Evolutionary conservation across 1,140 invertebrate genomes (phyloP).

Genomic region (Lucilia sericata): DNA sequence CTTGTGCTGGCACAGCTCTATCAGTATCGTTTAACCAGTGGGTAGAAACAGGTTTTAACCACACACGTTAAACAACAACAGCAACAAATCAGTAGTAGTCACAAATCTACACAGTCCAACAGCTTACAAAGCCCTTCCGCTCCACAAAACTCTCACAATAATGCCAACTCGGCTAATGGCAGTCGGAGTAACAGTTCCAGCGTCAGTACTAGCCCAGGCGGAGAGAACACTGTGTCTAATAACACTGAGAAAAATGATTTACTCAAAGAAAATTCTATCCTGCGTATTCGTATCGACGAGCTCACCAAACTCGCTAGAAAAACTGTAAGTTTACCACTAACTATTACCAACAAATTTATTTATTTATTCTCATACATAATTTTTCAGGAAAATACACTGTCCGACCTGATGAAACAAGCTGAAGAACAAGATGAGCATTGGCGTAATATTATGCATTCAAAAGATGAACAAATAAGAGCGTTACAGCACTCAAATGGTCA

Average conservation of each 20-base stretch:
- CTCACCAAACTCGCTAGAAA: conserved; percentile 82
- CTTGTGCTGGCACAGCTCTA: conserved; percentile 56
- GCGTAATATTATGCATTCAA: conserved; percentile 62
- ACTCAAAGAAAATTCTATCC: conserved; percentile 71
- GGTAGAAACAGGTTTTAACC: conserved; percentile 63
- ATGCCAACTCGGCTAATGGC: conserved; percentile 46
- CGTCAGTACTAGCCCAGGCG: conserved; percentile 36
- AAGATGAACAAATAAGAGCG: conserved; percentile 61
- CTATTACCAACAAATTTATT: neutral
- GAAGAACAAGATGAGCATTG: conserved; percentile 65
- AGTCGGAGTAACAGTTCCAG: conserved; percentile 54
- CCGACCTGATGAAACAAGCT: conserved; percentile 61
- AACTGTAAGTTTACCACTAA: conserved; percentile 71
- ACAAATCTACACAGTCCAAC: conserved; percentile 67
- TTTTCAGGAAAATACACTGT: conserved; percentile 61
- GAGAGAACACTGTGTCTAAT: neutral
- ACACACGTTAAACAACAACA: conserved; percentile 58
- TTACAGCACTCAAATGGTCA: conserved; percentile 66
- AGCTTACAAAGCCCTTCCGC: conserved; percentile 54
- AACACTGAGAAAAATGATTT: conserved; percentile 57
- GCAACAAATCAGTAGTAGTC: conserved; percentile 57
- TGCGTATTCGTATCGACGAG: conserved; percentile 76
- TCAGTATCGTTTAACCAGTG: conserved; percentile 64
- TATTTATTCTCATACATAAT: conserved; percentile 7
- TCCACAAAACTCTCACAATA: conserved; percentile 47